A percentile compares a stretch with the other conserved stretches of the same genome.
These are phyloP conservation scores for Papilio demoleus DNA, from an alignment of 2,888 invertebrate species.

Conservation along the genomic window DNA sequence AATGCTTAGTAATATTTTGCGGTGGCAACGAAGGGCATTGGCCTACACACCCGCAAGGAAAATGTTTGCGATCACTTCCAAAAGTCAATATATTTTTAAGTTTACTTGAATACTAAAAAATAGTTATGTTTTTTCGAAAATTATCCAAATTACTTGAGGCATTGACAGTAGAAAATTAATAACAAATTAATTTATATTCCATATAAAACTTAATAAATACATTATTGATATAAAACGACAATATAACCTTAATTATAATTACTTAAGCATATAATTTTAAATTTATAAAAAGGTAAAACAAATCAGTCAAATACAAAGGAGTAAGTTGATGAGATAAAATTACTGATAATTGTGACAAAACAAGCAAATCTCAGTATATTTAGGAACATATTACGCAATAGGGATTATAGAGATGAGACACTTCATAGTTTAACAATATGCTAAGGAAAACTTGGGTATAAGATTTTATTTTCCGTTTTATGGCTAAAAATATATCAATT, in stretches of 20 bases:
- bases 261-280: background rate
- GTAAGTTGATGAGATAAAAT: conserved; percentile 12
- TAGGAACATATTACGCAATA: conserved; percentile 5
- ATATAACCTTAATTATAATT: too few relatives aligned
- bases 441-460: background rate
- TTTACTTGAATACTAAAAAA: too few relatives aligned
- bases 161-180: too few relatives aligned
- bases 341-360: conserved; percentile 12
- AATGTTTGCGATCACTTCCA: too few relatives aligned
- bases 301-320: background rate
- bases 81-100: too few relatives aligned
- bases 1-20: background rate
- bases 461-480: background rate
- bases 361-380: background rate
- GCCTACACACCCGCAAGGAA: too few relatives aligned
- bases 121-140: too few relatives aligned
- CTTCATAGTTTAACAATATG: background rate
- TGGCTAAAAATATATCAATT: background rate
- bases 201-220: too few relatives aligned
- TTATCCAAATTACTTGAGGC: too few relatives aligned
- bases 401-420: background rate
- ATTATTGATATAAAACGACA: too few relatives aligned
- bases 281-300: background rate
- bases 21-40: background rate
- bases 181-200: too few relatives aligned